Evolutionary conservation across 2,888 invertebrate genomes (phyloP).

Genomic region (Dugesia japonica): DNA sequence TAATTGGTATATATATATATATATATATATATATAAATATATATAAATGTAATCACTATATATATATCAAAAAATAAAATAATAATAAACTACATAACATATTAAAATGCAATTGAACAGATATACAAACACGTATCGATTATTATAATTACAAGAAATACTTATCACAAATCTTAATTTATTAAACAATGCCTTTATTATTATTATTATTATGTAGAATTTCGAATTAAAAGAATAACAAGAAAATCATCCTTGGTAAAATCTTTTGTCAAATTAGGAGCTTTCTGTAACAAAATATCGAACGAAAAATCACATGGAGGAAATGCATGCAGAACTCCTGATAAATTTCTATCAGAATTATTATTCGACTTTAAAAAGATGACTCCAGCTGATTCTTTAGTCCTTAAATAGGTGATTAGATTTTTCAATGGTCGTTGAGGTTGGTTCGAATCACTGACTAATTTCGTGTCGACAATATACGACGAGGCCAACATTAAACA

Average conservation of each 20-base stretch:
- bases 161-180: neutral
- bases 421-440: constrained; percentile 61
- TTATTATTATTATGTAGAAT: neutral
- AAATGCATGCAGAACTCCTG: constrained; percentile 31
- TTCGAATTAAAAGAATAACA: constrained; percentile 28
- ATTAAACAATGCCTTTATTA: neutral
- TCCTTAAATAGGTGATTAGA: constrained; percentile 83
- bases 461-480: neutral
- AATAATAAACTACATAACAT: constrained; percentile 17
- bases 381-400: constrained; percentile 95
- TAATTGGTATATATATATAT: neutral
- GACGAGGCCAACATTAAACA: constrained; percentile 67
- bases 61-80: too few species aligned
- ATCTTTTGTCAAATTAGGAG: constrained; percentile 26
- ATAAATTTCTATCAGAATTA: neutral
- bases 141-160: neutral
- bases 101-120: constrained; percentile 12
- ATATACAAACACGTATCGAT: neutral
- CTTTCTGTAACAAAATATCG: constrained; percentile 23
- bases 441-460: constrained; percentile 17
- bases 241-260: constrained; percentile 28
- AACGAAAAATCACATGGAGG: constrained; percentile 33
- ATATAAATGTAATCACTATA: neutral
- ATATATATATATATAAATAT: neutral
- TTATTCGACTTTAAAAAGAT: constrained; percentile 57